Percentiles rank a stretch among this genome's conserved stretches.
Conservation (phyloP, 2,113 vertebrate genomes). For the Rhinolophus ferrumequinum region DNA sequence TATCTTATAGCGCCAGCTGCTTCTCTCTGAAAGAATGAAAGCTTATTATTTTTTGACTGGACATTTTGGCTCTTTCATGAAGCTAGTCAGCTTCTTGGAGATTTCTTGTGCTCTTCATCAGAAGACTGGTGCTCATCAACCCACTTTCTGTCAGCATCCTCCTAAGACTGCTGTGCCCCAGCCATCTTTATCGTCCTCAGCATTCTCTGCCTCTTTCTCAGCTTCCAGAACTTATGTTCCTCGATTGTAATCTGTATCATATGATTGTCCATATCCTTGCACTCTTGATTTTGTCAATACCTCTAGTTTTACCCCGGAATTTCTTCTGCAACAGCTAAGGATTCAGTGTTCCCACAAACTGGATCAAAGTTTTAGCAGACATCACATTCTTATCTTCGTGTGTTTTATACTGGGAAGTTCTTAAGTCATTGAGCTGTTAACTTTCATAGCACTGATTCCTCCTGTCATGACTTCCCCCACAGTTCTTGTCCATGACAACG, state of each 20-base stretch:
- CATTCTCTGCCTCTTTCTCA: conserved; percentile 83
- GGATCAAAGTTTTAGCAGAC: conserved; percentile 90
- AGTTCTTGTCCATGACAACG: conserved; percentile 93
- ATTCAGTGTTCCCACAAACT: conserved; percentile 91
- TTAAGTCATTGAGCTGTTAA: conserved; percentile 87
- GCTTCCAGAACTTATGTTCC: conserved; percentile 91
- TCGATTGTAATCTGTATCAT: conserved; percentile 91
- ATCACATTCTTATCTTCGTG: conserved; percentile 95
- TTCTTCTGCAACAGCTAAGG: conserved; percentile 92
- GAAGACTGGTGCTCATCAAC: conserved; percentile 90
- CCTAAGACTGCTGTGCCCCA: conserved; percentile 90
- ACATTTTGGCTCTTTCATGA: conserved; percentile 87
- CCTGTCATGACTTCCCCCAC: conserved; percentile 91
- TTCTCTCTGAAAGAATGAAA: conserved; percentile 94
- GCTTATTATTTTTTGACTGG: conserved; percentile 89
- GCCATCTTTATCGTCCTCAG: conserved; percentile 81
- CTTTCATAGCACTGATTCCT: conserved; percentile 90
- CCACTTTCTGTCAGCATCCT: conserved; percentile 89
- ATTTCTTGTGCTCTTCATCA: conserved; percentile 89
- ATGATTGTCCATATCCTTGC: conserved; percentile 89
- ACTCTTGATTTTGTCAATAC: conserved; percentile 88
- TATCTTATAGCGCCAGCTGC: conserved; percentile 90
- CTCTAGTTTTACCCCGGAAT: conserved; percentile 90
- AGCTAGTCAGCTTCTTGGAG: conserved; percentile 87
- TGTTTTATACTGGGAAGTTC: conserved; percentile 89